phyloP scores from a whole-genome alignment of 2,113 vertebrate genomes.

The Trogon melanurus region DNA sequence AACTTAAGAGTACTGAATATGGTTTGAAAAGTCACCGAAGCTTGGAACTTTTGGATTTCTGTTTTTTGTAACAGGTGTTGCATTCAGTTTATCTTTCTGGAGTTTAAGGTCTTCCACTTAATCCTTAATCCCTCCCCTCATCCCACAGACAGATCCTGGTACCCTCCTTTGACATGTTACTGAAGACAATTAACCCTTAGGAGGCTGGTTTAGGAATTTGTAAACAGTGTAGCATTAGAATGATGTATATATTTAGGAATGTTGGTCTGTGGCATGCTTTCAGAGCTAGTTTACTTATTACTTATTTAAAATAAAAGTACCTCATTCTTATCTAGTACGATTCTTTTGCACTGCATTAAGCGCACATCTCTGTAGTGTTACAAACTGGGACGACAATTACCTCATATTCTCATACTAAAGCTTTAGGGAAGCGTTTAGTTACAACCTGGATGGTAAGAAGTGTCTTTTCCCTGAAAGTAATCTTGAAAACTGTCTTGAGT shows the following conservation, averaged over 20 bases:
- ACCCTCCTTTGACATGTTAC: background rate
- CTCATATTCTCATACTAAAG: fast-evolving
- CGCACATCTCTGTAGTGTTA: background rate
- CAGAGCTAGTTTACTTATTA: background rate
- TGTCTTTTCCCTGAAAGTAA: background rate
- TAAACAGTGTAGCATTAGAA: background rate
- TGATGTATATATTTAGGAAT: background rate
- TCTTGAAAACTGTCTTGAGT: background rate
- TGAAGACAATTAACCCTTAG: background rate
- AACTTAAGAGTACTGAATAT: background rate
- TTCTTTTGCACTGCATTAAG: background rate
- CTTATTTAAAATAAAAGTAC: background rate
- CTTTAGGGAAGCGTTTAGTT: background rate
- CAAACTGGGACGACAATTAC: background rate
- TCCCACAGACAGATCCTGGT: background rate
- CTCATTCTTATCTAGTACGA: background rate
- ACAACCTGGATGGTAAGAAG: background rate
- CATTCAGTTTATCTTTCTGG: background rate
- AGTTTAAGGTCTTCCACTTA: background rate
- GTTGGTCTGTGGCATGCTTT: background rate
- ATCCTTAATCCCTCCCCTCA: background rate
- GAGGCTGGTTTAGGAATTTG: background rate
- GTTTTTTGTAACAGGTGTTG: background rate
- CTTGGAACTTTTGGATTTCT: background rate
- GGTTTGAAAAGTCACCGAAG: background rate